phyloP scores from a whole-genome alignment of 2,113 vertebrate species.

The Hippocampus abdominalis region DNA sequence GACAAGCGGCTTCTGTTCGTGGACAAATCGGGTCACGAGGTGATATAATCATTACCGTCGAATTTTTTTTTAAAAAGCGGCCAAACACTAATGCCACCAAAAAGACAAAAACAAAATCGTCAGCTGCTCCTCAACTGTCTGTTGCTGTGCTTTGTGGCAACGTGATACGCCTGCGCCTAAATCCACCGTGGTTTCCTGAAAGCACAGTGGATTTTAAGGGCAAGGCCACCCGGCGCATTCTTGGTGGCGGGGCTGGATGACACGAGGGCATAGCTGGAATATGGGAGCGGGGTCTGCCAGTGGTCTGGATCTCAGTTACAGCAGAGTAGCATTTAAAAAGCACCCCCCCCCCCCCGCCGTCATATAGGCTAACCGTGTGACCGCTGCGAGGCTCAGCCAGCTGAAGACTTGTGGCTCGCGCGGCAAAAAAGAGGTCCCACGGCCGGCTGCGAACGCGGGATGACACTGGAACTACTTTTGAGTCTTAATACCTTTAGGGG shows the following conservation, averaged over 20 bases:
- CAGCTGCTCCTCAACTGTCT: neutral
- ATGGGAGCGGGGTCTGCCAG: constrained; percentile 56
- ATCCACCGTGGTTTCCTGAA: constrained; percentile 50
- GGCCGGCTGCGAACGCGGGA: constrained; percentile 32
- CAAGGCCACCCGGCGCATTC: constrained; percentile 61
- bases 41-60: constrained; percentile 20
- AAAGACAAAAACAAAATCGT: neutral
- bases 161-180: constrained; percentile 32
- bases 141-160: constrained; percentile 21
- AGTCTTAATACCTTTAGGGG: constrained; percentile 44
- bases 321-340: constrained; percentile 72
- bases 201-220: constrained; percentile 56
- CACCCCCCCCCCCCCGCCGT: constrained; percentile 56
- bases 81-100: neutral
- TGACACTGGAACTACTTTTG: constrained; percentile 40
- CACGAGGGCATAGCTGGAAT: constrained; percentile 68
- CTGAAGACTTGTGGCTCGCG: constrained; percentile 63
- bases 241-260: constrained; percentile 61
- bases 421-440: constrained; percentile 47
- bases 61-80: too few species aligned
- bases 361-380: constrained; percentile 68
- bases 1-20: constrained; percentile 66
- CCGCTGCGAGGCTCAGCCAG: constrained; percentile 58
- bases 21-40: constrained; percentile 49
- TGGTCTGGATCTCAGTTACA: constrained; percentile 71